phyloP scores from a whole-genome alignment of 1,140 invertebrate genomes.

The Drosophila yakuba region DNA sequence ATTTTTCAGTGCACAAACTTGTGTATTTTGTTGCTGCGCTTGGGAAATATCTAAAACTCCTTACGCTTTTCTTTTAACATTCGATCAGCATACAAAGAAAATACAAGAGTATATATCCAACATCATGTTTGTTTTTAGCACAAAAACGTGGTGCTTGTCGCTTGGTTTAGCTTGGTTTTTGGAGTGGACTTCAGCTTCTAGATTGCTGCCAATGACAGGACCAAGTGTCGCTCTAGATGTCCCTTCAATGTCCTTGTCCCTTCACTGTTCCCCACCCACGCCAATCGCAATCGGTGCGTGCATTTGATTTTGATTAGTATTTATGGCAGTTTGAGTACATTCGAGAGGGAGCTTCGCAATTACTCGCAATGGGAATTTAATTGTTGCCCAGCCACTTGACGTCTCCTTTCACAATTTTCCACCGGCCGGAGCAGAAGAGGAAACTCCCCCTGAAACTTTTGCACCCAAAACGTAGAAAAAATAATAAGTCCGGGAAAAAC shows the following conservation, averaged over 20 bases:
- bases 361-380: slow-evolving; percentile 55
- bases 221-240: slow-evolving; percentile 39
- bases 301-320: slow-evolving; percentile 84
- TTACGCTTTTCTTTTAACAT: no score
- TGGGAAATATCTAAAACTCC: no score
- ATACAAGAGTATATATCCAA: no score
- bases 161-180: no score
- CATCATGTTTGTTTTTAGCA: not conserved
- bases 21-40: no score
- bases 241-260: slow-evolving; percentile 8
- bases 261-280: not conserved
- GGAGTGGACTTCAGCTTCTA: slow-evolving; percentile 4
- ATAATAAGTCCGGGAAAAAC: slow-evolving; percentile 3
- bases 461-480: slow-evolving; percentile 20
- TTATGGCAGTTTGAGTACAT: slow-evolving; percentile 82
- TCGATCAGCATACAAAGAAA: no score
- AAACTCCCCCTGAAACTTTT: slow-evolving; percentile 2
- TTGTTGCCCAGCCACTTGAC: slow-evolving; percentile 36
- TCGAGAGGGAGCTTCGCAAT: slow-evolving; percentile 27
- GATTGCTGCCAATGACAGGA: slow-evolving; percentile 42
- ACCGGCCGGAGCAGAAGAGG: no score
- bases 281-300: slow-evolving; percentile 31
- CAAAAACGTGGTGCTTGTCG: not conserved
- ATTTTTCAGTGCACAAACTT: no score
- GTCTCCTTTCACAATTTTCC: not conserved